Percentiles rank a stretch among this genome's conserved stretches.
Evolutionary conservation across 2,888 invertebrate species (phyloP).

Genomic region (Sphecodes monilicornis): DNA sequence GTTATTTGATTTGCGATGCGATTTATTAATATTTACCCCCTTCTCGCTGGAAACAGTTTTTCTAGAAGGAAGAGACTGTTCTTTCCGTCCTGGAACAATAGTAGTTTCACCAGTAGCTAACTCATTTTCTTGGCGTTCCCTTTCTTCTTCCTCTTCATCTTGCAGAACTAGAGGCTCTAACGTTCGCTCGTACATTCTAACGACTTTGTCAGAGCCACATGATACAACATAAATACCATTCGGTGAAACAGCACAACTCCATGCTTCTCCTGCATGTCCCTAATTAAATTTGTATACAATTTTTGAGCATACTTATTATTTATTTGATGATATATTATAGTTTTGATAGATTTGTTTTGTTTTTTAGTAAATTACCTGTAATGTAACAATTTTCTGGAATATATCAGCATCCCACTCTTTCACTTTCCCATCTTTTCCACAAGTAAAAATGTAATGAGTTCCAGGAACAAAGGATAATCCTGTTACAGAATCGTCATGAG

Average conservation of each 20-base stretch:
- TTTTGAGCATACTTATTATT: conserved; percentile 3
- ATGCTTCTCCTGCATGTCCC: conserved; percentile 94
- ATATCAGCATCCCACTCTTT: conserved; percentile 99
- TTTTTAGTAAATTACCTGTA: conserved; percentile 87
- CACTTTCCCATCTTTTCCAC: conserved; percentile 96
- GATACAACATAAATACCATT: conserved; percentile 92
- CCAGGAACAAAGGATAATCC: conserved; percentile 94
- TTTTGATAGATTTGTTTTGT: neutral
- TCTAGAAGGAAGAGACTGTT: conserved; percentile 92
- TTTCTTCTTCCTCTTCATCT: conserved; percentile 94
- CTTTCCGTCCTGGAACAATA: conserved; percentile 89
- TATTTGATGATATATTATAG: neutral
- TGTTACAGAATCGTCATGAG: conserved; percentile 98
- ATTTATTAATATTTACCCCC: conserved; percentile 87
- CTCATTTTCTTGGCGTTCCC: conserved; percentile 90
- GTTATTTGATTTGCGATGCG: neutral
- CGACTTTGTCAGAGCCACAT: conserved; percentile 94
- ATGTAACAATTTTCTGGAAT: conserved; percentile 94
- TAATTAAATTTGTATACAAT: conserved; percentile 15
- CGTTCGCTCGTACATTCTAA: conserved; percentile 94
- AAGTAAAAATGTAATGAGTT: conserved; percentile 97
- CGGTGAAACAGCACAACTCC: conserved; percentile 91
- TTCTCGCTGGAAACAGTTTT: conserved; percentile 95
- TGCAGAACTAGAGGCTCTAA: conserved; percentile 96
- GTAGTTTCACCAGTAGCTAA: conserved; percentile 91